A percentile compares a stretch with the other conserved stretches of the same genome.
Conservation (phyloP, 2,888 invertebrate species). For the Hypercompe scribonia region DNA sequence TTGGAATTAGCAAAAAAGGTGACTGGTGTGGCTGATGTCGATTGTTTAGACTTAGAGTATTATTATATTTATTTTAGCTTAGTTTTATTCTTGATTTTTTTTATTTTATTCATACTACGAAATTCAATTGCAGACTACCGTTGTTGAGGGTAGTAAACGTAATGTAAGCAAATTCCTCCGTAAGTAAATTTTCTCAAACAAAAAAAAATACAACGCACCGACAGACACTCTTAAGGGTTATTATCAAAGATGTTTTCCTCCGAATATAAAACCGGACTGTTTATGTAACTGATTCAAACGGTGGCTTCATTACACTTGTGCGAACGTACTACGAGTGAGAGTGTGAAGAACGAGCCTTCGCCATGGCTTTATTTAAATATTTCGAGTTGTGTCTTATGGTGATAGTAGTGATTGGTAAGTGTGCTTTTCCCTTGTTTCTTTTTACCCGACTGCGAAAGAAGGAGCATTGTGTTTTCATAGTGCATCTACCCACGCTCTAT, state of each 20-base stretch:
- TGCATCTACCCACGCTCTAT: not conserved
- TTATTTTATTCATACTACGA: not conserved
- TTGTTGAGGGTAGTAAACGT: not conserved
- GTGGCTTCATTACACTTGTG: constrained; percentile 2
- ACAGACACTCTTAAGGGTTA: not conserved
- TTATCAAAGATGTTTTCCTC: constrained; percentile 8
- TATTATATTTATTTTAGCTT: too few relatives aligned
- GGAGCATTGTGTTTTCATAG: not conserved
- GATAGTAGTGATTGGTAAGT: constrained; percentile 35
- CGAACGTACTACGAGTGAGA: not conserved
- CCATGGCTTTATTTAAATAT: constrained; percentile 28
- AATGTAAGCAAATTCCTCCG: not conserved
- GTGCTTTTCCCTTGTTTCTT: not conserved
- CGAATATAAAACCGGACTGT: constrained; percentile 22
- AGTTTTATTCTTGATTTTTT: too few relatives aligned
- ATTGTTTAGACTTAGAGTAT: too few relatives aligned
- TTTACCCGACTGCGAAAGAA: not conserved
- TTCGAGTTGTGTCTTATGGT: constrained; percentile 21
- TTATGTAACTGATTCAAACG: constrained; percentile 11
- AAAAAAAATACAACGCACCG: not conserved
- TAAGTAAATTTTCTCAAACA: not conserved
- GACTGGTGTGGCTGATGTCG: too few relatives aligned
- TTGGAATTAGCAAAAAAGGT: too few relatives aligned
- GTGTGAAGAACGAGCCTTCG: not conserved
- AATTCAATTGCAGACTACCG: not conserved